phyloP scores from a whole-genome alignment of 1,140 invertebrate species.

The Metopolophium dirhodum region DNA sequence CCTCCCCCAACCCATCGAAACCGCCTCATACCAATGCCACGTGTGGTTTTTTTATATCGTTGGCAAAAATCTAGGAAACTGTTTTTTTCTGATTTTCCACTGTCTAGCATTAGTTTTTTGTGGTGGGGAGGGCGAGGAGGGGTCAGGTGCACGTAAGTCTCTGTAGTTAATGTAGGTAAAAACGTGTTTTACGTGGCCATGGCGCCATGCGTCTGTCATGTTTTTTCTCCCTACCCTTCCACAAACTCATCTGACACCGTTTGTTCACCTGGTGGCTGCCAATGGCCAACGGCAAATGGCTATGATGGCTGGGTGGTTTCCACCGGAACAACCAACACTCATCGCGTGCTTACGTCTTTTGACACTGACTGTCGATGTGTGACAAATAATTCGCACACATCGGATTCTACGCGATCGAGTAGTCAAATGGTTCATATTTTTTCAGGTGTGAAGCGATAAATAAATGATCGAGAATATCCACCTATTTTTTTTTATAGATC shows the following conservation, averaged over 20 bases:
- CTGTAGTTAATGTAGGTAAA: neutral
- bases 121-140: rapidly evolving
- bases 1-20: neutral
- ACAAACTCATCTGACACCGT: neutral
- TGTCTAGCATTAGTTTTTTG: neutral
- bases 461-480: neutral
- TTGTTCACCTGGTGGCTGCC: neutral
- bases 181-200: neutral
- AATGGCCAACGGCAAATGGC: neutral
- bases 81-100: neutral
- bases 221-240: neutral
- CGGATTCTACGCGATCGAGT: neutral
- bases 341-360: neutral
- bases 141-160: neutral
- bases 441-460: neutral
- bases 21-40: neutral
- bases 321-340: neutral
- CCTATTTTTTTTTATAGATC: neutral
- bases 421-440: neutral
- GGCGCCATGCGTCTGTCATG: no score
- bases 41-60: neutral
- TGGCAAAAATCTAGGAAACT: neutral
- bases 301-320: neutral
- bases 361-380: neutral
- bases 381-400: neutral